Evolutionary conservation across 2,113 vertebrate genomes (phyloP).

Genomic region (Campylorhamphus procurvoides): DNA sequence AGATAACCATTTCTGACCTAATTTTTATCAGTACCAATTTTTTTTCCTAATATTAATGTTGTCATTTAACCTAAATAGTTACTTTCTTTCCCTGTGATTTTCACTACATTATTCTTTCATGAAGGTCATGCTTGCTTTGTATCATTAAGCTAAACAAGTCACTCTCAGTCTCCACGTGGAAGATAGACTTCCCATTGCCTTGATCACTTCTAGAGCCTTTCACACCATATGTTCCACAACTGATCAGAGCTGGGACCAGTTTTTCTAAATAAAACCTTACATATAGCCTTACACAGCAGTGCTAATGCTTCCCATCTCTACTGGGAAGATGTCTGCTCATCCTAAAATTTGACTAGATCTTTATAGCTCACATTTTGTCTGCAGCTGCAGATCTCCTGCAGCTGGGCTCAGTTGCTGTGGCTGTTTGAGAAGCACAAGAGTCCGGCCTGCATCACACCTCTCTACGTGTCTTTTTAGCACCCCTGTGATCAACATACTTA

Average conservation of each 20-base stretch:
- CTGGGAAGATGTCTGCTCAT: neutral
- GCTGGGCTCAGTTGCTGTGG: neutral
- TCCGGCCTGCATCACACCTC: rapidly evolving
- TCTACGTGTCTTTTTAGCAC: neutral
- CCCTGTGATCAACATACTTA: neutral
- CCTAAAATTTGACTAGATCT: neutral
- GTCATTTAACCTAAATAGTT: neutral
- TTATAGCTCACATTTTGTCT: neutral
- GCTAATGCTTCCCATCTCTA: neutral
- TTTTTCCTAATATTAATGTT: neutral
- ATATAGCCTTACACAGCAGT: neutral
- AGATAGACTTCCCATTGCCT: neutral
- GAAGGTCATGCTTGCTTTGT: neutral
- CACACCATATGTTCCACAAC: conserved; percentile 22
- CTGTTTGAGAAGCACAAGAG: rapidly evolving
- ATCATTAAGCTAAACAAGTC: neutral
- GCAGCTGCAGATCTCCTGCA: neutral
- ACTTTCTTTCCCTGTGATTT: neutral
- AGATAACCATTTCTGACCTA: neutral
- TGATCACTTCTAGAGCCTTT: neutral
- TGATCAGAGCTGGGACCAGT: conserved; percentile 3
- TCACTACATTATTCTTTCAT: neutral
- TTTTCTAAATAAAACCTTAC: conserved; percentile 20
- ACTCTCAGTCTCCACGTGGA: neutral
- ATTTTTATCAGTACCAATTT: neutral